Evolutionary conservation across 2,113 vertebrate genomes (phyloP).

Genomic region (Gopherus evgoodei): DNA sequence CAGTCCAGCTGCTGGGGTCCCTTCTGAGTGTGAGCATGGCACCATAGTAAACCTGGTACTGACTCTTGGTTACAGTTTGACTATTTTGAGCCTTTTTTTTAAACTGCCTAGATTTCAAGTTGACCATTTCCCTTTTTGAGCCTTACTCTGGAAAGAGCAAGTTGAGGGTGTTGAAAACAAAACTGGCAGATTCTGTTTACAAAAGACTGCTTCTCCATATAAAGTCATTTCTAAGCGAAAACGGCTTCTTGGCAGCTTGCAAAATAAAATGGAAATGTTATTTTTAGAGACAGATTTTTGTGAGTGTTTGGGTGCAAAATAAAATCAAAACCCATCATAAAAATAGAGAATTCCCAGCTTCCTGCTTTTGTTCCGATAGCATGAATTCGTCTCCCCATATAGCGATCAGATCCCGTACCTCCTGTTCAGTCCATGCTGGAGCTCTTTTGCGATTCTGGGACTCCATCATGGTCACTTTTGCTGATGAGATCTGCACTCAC

Average conservation of each 20-base stretch:
- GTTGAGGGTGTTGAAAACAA: not conserved
- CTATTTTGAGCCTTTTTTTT: not conserved
- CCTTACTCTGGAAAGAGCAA: constrained; percentile 7
- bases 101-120: fast-evolving
- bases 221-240: constrained; percentile 54
- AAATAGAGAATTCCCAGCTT: not conserved
- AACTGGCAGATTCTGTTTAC: not conserved
- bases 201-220: constrained; percentile 44
- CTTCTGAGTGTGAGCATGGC: no score
- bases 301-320: not conserved
- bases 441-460: no score
- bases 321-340: not conserved
- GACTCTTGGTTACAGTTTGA: no score
- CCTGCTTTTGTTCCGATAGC: not conserved
- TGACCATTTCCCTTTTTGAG: not conserved
- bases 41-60: no score
- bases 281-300: constrained; percentile 45
- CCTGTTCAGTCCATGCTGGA: no score
- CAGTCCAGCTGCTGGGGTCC: no score
- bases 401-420: no score
- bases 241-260: constrained; percentile 24
- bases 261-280: not conserved
- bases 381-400: no score
- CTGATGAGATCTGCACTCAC: no score
- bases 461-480: no score